A percentile compares a stretch with the other conserved stretches of the same genome.
Evolutionary conservation across 2,888 invertebrate genomes (phyloP).

Genomic region (Euplexia lucipara): DNA sequence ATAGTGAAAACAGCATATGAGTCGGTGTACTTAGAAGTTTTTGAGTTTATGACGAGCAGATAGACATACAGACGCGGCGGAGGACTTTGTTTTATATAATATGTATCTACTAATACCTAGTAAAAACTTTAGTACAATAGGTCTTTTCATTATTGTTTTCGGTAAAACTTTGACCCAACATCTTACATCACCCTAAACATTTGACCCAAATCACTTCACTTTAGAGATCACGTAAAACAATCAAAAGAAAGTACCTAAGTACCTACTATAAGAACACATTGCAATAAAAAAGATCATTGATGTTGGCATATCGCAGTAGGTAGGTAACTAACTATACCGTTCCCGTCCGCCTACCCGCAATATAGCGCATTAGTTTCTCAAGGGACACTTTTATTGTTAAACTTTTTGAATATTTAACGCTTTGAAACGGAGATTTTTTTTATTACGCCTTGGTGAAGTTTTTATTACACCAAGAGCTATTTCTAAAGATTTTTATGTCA

Average conservation of each 20-base stretch:
- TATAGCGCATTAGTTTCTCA: constrained; percentile 70
- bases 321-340: not conserved
- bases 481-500: constrained; percentile 83
- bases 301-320: constrained; percentile 29
- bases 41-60: too few species aligned
- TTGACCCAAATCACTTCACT: constrained; percentile 34
- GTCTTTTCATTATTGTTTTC: not conserved
- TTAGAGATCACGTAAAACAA: constrained; percentile 41
- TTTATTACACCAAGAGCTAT: constrained; percentile 83
- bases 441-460: constrained; percentile 84
- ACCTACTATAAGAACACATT: constrained; percentile 40
- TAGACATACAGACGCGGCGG: too few species aligned
- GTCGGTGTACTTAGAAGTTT: too few species aligned
- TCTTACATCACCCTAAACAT: constrained; percentile 33
- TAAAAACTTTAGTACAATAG: too few species aligned
- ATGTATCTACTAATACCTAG: too few species aligned
- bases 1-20: too few species aligned
- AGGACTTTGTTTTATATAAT: too few species aligned
- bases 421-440: constrained; percentile 82
- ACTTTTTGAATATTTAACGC: constrained; percentile 85
- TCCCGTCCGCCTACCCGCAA: constrained; percentile 56
- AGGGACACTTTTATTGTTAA: constrained; percentile 80
- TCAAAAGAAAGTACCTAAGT: constrained; percentile 34
- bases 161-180: constrained; percentile 23
- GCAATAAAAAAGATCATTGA: constrained; percentile 55